Evolutionary conservation across 35 echinoderm and acorn worm genomes (phyloP), one percentile per base, ranked within the genome.

Genomic region (Acanthaster planci): DNA sequence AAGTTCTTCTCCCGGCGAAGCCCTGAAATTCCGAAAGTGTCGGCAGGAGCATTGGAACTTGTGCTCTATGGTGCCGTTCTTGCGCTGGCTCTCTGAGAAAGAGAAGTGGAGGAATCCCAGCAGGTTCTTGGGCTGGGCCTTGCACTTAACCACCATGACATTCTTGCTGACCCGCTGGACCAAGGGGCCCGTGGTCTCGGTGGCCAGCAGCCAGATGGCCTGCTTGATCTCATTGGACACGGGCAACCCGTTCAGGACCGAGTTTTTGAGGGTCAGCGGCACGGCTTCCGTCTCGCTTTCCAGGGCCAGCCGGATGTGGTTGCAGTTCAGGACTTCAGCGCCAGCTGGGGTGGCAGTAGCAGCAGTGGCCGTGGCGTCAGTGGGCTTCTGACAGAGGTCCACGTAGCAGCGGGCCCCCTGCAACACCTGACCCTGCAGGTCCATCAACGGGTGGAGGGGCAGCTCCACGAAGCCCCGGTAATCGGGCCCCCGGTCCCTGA

Each of bases 191-290:
- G 96, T 99, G 14, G 96, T 99, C 58, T 99, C 96, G 40, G 96
- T 99, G 3, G 96, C 96, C 21, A 99, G 54, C 36, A 99, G 79
- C 96, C 96, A 99, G 18, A 99, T 99, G 6, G 96, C 88, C 76
- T 99, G 96, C 77, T 99, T 99, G 35, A 99, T 93, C 60, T 99
- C 96, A 84, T 99, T 99, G 10, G 96, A 94, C 23, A 99, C 92
- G 5, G 92, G 96, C 40, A 99, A 76, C 2, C 88, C 75, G 72
- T 99, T 99, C 21, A 99, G 80, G 4, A 99, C 92, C 4, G 92
- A 99, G 38, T 99, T 99, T 80, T 99, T 99, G 34, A 99, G 81
- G 0, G 96, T 99, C 35, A 99, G 39, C 0, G 96, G 96, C 22
- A 77, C 68, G 5, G 96, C 96, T 38, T 99, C 92, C 17, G 82